These are phyloP conservation scores for Phyllostomus hastatus DNA, from an alignment of 2,113 vertebrate genomes.

Conservation along the genomic window DNA sequence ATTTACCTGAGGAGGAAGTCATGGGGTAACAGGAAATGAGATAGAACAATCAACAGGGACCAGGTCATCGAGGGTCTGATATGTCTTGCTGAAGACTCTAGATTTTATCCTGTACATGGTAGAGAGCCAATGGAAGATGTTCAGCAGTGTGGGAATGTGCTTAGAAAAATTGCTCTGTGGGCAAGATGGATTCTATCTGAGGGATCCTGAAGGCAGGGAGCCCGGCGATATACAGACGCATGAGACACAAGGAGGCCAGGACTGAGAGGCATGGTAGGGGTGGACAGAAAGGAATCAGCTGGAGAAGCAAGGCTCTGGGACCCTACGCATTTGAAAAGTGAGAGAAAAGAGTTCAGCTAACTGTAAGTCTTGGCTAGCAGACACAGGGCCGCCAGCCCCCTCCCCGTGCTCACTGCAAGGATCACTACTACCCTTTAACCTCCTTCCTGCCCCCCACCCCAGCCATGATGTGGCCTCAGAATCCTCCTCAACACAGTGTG, in stretches of 20 bases:
- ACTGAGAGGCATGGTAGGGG: neutral
- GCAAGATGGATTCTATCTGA: neutral
- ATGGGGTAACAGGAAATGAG: neutral
- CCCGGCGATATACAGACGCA: rapidly evolving
- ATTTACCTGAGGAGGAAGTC: neutral
- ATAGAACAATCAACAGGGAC: neutral
- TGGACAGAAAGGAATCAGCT: neutral
- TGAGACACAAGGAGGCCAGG: neutral
- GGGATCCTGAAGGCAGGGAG: neutral
- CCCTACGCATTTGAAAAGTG: neutral
- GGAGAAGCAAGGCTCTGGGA: neutral
- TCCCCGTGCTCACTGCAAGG: neutral
- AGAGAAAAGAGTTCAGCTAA: neutral
- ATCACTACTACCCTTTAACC: too few species aligned
- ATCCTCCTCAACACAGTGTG: neutral
- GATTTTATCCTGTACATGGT: neutral
- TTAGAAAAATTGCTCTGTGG: neutral
- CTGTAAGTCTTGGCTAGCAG: neutral
- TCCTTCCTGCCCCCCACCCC: neutral
- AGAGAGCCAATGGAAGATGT: neutral
- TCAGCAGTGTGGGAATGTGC: neutral
- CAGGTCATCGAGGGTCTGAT: neutral
- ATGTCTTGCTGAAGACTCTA: neutral
- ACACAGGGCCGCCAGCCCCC: neutral
- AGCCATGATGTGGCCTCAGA: neutral